Evolutionary conservation across 2,888 invertebrate species (phyloP).

Genomic region (Drosophila stalkeri): DNA sequence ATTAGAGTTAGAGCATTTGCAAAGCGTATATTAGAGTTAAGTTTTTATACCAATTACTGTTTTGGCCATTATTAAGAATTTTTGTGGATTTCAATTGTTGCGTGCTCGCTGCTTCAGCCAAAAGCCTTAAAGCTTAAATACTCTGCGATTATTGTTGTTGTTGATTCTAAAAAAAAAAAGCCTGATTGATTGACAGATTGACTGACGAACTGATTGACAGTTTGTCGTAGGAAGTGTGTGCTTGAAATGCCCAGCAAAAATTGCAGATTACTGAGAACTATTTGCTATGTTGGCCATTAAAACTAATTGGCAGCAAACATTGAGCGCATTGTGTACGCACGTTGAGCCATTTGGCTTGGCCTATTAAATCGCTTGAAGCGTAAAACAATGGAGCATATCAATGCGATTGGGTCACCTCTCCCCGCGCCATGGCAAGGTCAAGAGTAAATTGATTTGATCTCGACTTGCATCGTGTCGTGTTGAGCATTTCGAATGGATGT

Average conservation of each 20-base stretch:
- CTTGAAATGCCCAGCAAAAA: constrained; percentile 17
- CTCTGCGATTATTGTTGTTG: constrained; percentile 14
- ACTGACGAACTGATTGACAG: not conserved
- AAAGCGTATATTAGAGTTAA: not conserved
- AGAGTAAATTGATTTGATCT: constrained; percentile 53
- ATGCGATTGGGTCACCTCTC: constrained; percentile 2
- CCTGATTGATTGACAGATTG: not conserved
- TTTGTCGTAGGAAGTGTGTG: constrained; percentile 40
- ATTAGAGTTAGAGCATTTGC: constrained; percentile 1
- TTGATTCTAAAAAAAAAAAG: constrained; percentile 5
- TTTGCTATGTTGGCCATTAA: constrained; percentile 53
- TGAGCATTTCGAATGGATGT: constrained; percentile 43
- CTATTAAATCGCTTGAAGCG: constrained; percentile 13
- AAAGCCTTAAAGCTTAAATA: constrained; percentile 1
- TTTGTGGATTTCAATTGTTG: constrained; percentile 15
- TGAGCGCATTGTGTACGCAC: constrained; percentile 19
- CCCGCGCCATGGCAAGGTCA: constrained; percentile 59
- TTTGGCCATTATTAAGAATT: constrained; percentile 21
- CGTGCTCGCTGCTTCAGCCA: constrained; percentile 1
- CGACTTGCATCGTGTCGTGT: not conserved
- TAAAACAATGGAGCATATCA: constrained; percentile 28
- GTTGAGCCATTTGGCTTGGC: constrained; percentile 27
- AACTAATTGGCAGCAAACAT: constrained; percentile 61
- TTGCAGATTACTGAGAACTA: constrained; percentile 52
- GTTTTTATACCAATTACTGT: not conserved